These are phyloP conservation scores for Sus scrofa DNA, from an alignment of 2,113 vertebrate genomes.

Conservation along the genomic window T2T-Sscrofa CM000826.6:22454501-22455000, in stretches of 20 bases:
- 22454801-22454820: not conserved
- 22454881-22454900: not conserved
- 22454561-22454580: not conserved
- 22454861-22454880: not conserved
- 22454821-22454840: not conserved
- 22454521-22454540: not conserved
- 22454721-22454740: not conserved
- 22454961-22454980: not conserved
- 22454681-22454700: constrained; percentile 27
- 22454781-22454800: not conserved
- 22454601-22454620: accelerated
- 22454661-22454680: constrained; percentile 61
- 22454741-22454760: not conserved
- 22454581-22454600: not conserved
- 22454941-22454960: not conserved
- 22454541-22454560: not conserved
- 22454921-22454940: not conserved
- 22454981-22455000: not conserved
- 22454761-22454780: not conserved
- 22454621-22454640: not conserved
- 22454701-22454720: not conserved
- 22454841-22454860: not conserved
- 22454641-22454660: not conserved
- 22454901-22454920: not conserved
- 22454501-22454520: not conserved